A percentile compares a stretch with the other conserved stretches of the same genome.
phyloP scores from a whole-genome alignment of 2,888 invertebrate species.

The Hemistola chrysoprasaria region DNA sequence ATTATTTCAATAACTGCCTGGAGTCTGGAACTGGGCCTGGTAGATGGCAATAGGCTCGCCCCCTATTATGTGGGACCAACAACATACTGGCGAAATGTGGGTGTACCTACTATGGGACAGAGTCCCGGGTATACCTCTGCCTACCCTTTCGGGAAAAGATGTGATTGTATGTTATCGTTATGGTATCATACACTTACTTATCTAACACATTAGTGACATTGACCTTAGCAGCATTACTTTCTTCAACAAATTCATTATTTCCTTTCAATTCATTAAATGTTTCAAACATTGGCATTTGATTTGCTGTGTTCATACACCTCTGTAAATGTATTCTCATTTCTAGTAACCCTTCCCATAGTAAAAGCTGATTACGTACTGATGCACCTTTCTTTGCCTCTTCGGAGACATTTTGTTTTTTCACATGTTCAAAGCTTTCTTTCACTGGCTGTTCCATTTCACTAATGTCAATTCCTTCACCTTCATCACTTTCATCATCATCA shows the following conservation, averaged over 20 bases:
- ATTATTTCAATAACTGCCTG: too few relatives aligned
- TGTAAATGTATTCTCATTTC: constrained; percentile 95
- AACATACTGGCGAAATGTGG: too few relatives aligned
- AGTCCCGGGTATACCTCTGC: too few relatives aligned
- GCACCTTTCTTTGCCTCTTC: constrained; percentile 85
- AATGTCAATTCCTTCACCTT: constrained; percentile 67
- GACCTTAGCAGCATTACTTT: constrained; percentile 73
- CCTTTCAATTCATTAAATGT: constrained; percentile 69
- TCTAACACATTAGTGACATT: constrained; percentile 84
- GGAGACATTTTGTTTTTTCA: constrained; percentile 77
- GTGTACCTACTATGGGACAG: too few relatives aligned
- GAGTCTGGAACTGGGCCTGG: too few relatives aligned
- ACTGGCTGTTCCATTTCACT: constrained; percentile 70
- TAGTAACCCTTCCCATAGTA: constrained; percentile 92
- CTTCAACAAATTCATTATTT: constrained; percentile 75
- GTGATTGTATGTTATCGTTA: too few relatives aligned
- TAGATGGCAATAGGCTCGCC: too few relatives aligned
- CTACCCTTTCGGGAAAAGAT: too few relatives aligned
- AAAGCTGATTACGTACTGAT: constrained; percentile 86
- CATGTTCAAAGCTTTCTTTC: constrained; percentile 80
- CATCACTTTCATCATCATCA: constrained; percentile 45
- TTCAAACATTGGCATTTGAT: constrained; percentile 88
- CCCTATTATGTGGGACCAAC: too few relatives aligned
- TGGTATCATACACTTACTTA: constrained; percentile 67
- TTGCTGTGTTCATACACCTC: constrained; percentile 88